These are phyloP conservation scores for Pristionchus japonicus DNA, from an alignment of 2,888 invertebrate species.

Conservation along the genomic window DNA sequence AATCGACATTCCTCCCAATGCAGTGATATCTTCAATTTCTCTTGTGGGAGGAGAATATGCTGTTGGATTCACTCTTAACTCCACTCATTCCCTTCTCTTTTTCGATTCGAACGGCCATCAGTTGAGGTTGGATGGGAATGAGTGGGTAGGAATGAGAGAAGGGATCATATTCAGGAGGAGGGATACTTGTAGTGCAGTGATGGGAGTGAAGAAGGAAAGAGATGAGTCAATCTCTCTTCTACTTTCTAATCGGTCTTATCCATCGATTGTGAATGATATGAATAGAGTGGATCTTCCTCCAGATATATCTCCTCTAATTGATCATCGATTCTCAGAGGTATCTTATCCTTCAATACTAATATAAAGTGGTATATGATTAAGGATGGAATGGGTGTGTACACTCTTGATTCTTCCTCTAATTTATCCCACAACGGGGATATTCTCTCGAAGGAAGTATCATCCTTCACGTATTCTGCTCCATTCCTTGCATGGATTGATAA, in stretches of 20 bases:
- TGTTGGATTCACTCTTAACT: neutral
- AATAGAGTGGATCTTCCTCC: neutral
- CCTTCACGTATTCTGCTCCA: neutral
- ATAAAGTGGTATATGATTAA: neutral
- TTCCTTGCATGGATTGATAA: slow-evolving; percentile 21
- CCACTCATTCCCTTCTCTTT: neutral
- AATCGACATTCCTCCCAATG: neutral
- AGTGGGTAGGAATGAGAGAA: neutral
- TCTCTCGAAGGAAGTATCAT: neutral
- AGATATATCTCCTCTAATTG: neutral
- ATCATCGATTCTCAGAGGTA: slow-evolving; percentile 10
- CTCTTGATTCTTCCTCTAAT: neutral
- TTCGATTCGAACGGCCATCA: neutral
- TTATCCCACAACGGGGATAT: neutral
- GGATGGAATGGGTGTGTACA: neutral
- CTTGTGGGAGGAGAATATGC: neutral
- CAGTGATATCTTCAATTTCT: neutral
- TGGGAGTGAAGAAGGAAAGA: neutral
- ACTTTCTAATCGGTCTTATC: neutral
- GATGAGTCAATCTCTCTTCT: neutral
- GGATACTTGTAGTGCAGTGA: neutral
- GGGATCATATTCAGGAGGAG: neutral
- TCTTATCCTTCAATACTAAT: neutral
- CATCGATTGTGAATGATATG: neutral
- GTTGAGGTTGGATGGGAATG: neutral